Percentiles rank a stretch among this genome's conserved stretches.
Conservation (phyloP, 2,888 invertebrate species). For the Synanthedon myopaeformis region DNA sequence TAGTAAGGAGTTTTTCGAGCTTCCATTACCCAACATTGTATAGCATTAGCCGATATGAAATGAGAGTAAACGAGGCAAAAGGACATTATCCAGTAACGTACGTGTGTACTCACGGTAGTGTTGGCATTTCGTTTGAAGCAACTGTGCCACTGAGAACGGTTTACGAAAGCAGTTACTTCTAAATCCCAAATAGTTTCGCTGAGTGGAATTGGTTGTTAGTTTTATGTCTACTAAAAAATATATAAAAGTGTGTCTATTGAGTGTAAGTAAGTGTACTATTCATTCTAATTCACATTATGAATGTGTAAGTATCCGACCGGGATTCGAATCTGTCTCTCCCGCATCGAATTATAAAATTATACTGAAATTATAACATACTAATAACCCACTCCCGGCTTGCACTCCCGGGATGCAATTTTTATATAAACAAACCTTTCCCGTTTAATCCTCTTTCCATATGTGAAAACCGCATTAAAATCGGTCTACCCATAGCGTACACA, state of each 20-base stretch:
- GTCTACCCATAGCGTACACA: no score
- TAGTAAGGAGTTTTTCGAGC: conserved; percentile 1
- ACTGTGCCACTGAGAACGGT: neutral
- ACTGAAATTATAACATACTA: no score
- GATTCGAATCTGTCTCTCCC: no score
- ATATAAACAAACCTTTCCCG: no score
- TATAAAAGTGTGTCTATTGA: neutral
- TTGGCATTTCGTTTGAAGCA: conserved; percentile 4
- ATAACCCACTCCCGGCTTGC: no score
- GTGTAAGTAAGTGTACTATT: no score
- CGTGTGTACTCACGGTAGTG: conserved; percentile 2
- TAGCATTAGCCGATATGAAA: conserved; percentile 6
- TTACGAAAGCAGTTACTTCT: neutral
- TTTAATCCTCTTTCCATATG: no score
- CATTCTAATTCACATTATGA: no score
- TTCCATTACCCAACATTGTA: neutral
- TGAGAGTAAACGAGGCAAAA: conserved; percentile 4
- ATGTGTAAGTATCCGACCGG: no score
- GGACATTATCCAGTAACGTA: conserved; percentile 5
- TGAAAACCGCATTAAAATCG: no score
- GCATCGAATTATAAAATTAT: no score
- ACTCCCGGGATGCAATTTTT: no score
- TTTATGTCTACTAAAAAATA: neutral
- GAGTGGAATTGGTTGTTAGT: neutral
- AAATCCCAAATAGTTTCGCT: neutral